Evolutionary conservation across 2,797 vertebrate species (phyloP).

Genomic region (Clarias pachynema): DNA sequence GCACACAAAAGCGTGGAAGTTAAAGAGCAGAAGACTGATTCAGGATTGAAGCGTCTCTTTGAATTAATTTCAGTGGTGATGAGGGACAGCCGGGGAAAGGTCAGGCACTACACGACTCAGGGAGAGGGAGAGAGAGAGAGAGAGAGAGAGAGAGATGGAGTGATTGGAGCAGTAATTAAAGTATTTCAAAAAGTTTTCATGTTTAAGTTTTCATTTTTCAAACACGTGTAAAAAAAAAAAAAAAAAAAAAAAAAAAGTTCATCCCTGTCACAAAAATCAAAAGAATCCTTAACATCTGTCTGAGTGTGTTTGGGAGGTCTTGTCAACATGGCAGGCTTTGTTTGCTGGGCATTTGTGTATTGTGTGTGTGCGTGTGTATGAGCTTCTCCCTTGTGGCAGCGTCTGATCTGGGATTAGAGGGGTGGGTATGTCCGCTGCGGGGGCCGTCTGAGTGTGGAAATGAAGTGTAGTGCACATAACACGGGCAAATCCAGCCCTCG

Average conservation of each 20-base stretch:
- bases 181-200: not conserved
- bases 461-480: conserved; percentile 64
- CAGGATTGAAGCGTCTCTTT: not conserved
- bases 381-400: conserved; percentile 61
- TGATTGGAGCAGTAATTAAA: conserved; percentile 55
- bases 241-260: not conserved
- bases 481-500: conserved; percentile 64
- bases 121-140: not conserved
- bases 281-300: not conserved
- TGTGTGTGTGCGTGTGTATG: conserved; percentile 29
- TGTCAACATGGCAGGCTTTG: conserved; percentile 3
- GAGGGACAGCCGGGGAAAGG: not conserved
- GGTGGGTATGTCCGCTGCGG: conserved; percentile 55
- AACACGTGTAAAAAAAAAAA: not conserved
- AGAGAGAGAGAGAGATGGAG: not conserved
- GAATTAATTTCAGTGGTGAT: not conserved
- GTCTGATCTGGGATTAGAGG: conserved; percentile 75
- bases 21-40: not conserved
- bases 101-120: not conserved
- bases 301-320: not conserved
- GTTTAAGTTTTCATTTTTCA: not conserved
- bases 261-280: not conserved
- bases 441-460: conserved; percentile 56
- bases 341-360: not conserved
- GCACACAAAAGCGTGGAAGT: not conserved